Evolutionary conservation across 2,797 vertebrate genomes (phyloP).

Genomic region (Varecia variegata): DNA sequence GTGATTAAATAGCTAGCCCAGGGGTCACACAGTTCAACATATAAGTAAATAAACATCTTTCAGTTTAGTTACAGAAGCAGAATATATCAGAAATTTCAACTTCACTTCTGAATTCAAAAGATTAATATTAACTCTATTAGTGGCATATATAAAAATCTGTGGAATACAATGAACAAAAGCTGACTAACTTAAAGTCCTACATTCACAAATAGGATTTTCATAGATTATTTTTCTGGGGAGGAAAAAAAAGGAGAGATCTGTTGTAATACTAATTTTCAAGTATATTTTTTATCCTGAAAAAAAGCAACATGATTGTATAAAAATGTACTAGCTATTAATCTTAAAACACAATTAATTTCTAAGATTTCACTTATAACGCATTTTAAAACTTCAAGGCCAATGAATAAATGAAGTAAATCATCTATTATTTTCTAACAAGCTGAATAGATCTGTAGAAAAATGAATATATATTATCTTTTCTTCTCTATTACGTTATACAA

Average conservation of each 20-base stretch:
- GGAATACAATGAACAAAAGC: background rate
- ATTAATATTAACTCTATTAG: background rate
- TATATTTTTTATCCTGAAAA: background rate
- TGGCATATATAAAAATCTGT: conserved; percentile 15
- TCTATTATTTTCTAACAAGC: conserved; percentile 26
- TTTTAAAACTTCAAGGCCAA: conserved; percentile 2
- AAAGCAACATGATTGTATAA: background rate
- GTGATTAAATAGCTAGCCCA: conserved; percentile 2
- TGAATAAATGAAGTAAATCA: background rate
- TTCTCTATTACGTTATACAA: background rate
- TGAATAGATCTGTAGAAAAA: background rate
- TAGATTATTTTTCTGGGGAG: background rate
- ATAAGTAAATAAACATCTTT: conserved; percentile 6
- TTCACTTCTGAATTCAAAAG: conserved; percentile 42
- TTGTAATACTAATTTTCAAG: background rate
- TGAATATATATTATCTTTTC: background rate
- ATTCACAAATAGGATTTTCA: background rate
- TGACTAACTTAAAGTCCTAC: background rate
- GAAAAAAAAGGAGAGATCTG: background rate
- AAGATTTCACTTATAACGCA: background rate
- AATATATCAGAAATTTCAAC: background rate
- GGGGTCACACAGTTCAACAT: background rate
- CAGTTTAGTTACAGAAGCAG: conserved; percentile 28
- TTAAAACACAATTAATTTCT: background rate
- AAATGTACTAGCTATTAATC: background rate